Percentiles rank a stretch among this genome's conserved stretches.
Evolutionary conservation across 2,888 invertebrate genomes (phyloP).

Genomic region (Nemotelus nigrinus): DNA sequence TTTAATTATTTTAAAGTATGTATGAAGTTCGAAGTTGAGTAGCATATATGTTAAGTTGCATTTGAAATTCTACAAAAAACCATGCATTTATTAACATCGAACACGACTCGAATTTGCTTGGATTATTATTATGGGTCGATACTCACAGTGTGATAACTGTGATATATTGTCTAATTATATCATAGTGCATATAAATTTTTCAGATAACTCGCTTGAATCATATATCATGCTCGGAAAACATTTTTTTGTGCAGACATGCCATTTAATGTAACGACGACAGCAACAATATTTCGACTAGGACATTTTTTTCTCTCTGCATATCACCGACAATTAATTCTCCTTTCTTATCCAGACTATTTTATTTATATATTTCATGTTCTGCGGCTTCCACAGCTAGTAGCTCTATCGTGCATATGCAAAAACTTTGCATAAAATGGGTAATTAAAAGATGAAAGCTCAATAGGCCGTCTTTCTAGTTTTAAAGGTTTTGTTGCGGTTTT

Average conservation of each 20-base stretch:
- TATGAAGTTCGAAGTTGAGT: not conserved
- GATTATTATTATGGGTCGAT: too few species aligned
- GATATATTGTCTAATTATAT: too few species aligned
- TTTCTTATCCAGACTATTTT: not conserved
- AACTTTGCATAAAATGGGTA: not conserved
- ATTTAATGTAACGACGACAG: not conserved
- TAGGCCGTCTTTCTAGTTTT: not conserved
- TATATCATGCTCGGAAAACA: not conserved
- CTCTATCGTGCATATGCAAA: not conserved
- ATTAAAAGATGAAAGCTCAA: not conserved
- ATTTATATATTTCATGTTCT: not conserved
- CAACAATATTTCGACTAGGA: slow-evolving; percentile 18
- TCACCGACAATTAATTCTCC: not conserved
- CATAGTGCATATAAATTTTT: too few species aligned
- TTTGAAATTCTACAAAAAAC: not conserved
- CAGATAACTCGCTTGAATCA: too few species aligned
- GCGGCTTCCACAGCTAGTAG: too few species aligned
- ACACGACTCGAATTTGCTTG: too few species aligned
- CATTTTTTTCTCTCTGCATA: not conserved
- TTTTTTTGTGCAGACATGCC: not conserved
- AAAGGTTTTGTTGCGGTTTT: slow-evolving; percentile 32
- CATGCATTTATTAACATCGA: too few species aligned
- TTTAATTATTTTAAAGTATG: not conserved
- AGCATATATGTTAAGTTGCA: not conserved
- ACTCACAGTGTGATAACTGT: too few species aligned